Percentiles rank a stretch among this genome's conserved stretches.
phyloP scores from a whole-genome alignment of 2,113 vertebrate species.

The Chaetodon trifascialis region DNA sequence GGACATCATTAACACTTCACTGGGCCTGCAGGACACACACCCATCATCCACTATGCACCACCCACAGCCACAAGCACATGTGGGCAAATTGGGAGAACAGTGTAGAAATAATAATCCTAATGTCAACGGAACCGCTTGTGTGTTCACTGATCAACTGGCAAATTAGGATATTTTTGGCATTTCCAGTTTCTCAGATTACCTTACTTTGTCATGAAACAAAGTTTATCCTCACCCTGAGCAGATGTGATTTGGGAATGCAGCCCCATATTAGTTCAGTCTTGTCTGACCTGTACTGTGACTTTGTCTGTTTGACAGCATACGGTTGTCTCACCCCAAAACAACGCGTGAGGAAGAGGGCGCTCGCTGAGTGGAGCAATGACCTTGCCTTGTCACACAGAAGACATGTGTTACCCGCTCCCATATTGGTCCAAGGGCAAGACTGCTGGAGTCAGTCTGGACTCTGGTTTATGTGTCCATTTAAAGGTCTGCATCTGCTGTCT shows the following conservation, averaged over 20 bases:
- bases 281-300: neutral
- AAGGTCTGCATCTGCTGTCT: conserved; percentile 70
- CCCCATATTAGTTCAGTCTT: neutral
- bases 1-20: conserved; percentile 84
- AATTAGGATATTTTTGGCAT: conserved; percentile 42
- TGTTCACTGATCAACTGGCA: conserved; percentile 60
- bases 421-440: conserved; percentile 52
- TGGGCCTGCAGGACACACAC: conserved; percentile 80
- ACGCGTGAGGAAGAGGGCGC: conserved; percentile 46
- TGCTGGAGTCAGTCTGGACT: conserved; percentile 61
- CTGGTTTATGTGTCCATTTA: conserved; percentile 71
- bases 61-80: conserved; percentile 58
- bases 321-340: conserved; percentile 63
- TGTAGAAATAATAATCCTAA: conserved; percentile 70
- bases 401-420: conserved; percentile 59
- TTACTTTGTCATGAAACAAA: conserved; percentile 28
- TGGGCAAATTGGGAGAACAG: conserved; percentile 62
- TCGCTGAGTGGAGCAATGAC: conserved; percentile 58
- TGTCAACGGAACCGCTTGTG: conserved; percentile 60
- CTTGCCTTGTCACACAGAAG: conserved; percentile 70
- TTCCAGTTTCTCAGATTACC: neutral
- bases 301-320: conserved; percentile 20
- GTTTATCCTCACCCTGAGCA: neutral
- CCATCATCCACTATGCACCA: conserved; percentile 68
- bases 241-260: conserved; percentile 13